Percentiles rank a stretch among this genome's conserved stretches.
Conservation (phyloP, 2,797 vertebrate genomes). For the Spinus pinus region DNA sequence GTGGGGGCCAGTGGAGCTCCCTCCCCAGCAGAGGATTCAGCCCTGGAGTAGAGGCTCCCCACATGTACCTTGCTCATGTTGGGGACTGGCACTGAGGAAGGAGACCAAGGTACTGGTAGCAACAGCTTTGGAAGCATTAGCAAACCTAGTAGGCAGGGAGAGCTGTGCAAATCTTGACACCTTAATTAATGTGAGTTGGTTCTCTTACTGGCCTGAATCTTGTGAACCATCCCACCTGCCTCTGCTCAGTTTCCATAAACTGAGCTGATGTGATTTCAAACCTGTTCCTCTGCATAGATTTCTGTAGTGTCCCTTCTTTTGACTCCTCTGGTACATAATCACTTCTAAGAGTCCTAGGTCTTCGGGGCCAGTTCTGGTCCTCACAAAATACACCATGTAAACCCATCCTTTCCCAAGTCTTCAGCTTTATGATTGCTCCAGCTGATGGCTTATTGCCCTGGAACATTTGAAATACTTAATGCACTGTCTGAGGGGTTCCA, state of each 20-base stretch:
- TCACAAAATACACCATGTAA: background rate
- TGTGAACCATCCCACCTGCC: background rate
- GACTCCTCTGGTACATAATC: background rate
- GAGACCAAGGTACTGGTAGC: background rate
- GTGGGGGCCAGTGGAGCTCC: background rate
- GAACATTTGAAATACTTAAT: background rate
- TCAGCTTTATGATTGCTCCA: background rate
- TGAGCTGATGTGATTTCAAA: background rate
- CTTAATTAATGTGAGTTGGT: background rate
- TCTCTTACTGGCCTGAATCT: background rate
- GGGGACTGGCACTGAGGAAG: background rate
- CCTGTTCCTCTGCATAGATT: background rate
- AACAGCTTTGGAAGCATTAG: background rate
- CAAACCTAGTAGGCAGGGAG: background rate
- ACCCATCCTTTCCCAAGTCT: background rate
- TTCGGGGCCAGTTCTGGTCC: background rate
- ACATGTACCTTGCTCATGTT: background rate
- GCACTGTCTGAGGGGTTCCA: background rate
- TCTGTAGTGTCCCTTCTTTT: background rate
- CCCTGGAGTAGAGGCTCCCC: background rate
- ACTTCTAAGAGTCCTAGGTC: background rate
- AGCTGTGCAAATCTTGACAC: background rate
- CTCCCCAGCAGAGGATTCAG: background rate
- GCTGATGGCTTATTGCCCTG: background rate
- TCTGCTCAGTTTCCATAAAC: background rate